These are phyloP conservation scores for Drosophila multiciliata DNA, from an alignment of 2,888 invertebrate genomes.

Conservation along the genomic window DNA sequence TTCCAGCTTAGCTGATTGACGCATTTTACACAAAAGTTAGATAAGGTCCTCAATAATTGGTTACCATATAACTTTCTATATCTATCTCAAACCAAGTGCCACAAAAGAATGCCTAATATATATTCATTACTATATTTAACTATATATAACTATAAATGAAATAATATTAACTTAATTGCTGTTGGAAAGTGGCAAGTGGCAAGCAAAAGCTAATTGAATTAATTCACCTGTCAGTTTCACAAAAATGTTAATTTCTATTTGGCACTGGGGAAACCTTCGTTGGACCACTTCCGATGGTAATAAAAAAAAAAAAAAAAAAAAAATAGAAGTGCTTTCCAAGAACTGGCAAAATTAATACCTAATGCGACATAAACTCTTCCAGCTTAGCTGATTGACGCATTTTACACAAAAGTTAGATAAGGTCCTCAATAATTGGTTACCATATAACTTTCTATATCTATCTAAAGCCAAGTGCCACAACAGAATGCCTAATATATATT, in stretches of 20 bases:
- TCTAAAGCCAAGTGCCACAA: no score
- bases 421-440: background rate
- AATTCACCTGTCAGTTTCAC: constrained; percentile 17
- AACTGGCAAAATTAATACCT: background rate
- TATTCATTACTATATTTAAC: background rate
- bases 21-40: background rate
- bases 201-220: background rate
- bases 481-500: background rate
- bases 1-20: background rate
- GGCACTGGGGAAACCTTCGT: constrained; percentile 11
- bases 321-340: background rate
- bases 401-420: background rate
- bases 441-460: background rate
- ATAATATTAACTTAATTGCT: background rate
- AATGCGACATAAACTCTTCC: background rate
- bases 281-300: constrained; percentile 11
- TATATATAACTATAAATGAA: background rate
- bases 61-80: background rate
- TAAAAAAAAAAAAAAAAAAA: background rate
- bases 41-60: background rate
- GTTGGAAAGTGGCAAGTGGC: constrained; percentile 15
- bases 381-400: background rate
- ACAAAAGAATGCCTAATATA: background rate
- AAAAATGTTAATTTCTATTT: constrained; percentile 16
- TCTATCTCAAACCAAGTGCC: no score